Conservation (phyloP, 2,888 invertebrate species). For the Cheilosia vulpina region DNA sequence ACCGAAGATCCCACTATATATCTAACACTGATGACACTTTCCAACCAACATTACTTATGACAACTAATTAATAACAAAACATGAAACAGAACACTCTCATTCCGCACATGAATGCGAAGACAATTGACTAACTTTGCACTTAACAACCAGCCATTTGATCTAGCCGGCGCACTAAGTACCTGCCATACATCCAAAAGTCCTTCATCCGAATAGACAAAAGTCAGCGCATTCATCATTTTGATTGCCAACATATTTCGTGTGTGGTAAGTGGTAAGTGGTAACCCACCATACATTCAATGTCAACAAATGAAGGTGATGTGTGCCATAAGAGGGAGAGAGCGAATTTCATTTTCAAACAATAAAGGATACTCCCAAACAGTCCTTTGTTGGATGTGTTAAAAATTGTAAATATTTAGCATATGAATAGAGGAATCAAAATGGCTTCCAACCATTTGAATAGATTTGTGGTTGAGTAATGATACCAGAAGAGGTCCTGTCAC, state of each 20-base stretch:
- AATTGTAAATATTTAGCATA: conserved; percentile 70
- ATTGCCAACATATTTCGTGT: conserved; percentile 68
- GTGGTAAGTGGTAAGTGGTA: neutral
- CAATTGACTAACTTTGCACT: conserved; percentile 71
- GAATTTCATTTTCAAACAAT: conserved; percentile 43
- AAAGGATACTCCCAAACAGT: conserved; percentile 28
- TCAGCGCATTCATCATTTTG: conserved; percentile 65
- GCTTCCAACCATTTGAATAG: conserved; percentile 57
- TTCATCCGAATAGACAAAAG: conserved; percentile 49
- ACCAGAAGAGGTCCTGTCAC: conserved; percentile 37
- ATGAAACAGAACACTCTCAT: conserved; percentile 10
- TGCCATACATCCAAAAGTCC: conserved; percentile 44
- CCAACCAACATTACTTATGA: conserved; percentile 33
- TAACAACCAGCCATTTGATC: conserved; percentile 58
- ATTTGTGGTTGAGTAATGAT: conserved; percentile 72
- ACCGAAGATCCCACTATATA: neutral
- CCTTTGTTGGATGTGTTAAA: conserved; percentile 28
- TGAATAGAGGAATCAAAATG: conserved; percentile 67
- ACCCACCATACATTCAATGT: conserved; percentile 51
- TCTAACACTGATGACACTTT: neutral
- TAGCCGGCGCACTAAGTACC: conserved; percentile 61
- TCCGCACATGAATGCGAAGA: conserved; percentile 36
- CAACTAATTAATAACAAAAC: conserved; percentile 57
- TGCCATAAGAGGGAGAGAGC: neutral
- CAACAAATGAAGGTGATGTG: conserved; percentile 68